Conservation (phyloP, 2,113 vertebrate species). For the Cyprinodon tularosa region DNA sequence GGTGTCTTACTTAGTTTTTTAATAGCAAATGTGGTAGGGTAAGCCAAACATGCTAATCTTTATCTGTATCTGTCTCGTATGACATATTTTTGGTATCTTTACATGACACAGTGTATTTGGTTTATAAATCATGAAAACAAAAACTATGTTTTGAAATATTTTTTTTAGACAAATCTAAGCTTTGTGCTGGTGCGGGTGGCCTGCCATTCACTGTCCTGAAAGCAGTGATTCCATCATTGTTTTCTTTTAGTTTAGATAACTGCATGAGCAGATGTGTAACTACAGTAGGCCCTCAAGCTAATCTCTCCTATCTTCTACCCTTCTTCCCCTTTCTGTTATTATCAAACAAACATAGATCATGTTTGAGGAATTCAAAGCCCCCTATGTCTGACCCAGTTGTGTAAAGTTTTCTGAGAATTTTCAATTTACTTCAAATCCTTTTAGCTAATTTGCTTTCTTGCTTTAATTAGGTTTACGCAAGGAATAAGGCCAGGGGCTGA, state of each 20-base stretch:
- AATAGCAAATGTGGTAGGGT: too few relatives aligned
- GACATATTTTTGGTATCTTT: neutral
- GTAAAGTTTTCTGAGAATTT: slow-evolving; percentile 29
- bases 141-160: neutral
- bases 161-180: neutral
- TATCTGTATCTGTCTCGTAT: too few relatives aligned
- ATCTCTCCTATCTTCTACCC: neutral
- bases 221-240: neutral
- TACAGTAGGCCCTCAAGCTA: neutral
- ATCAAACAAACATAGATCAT: slow-evolving; percentile 1
- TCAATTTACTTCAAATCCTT: slow-evolving; percentile 45
- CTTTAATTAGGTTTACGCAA: slow-evolving; percentile 38
- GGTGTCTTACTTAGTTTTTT: too few relatives aligned
- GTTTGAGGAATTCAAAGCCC: neutral
- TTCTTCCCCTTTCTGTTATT: neutral
- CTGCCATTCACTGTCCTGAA: neutral
- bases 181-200: neutral
- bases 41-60: too few relatives aligned
- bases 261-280: neutral
- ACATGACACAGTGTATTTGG: neutral
- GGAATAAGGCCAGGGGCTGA: slow-evolving; percentile 42
- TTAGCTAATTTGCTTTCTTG: slow-evolving; percentile 51
- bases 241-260: neutral
- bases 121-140: neutral
- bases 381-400: slow-evolving; percentile 3